phyloP scores from a whole-genome alignment of 2,113 vertebrate genomes.

The Pseudopodoces humilis region DNA sequence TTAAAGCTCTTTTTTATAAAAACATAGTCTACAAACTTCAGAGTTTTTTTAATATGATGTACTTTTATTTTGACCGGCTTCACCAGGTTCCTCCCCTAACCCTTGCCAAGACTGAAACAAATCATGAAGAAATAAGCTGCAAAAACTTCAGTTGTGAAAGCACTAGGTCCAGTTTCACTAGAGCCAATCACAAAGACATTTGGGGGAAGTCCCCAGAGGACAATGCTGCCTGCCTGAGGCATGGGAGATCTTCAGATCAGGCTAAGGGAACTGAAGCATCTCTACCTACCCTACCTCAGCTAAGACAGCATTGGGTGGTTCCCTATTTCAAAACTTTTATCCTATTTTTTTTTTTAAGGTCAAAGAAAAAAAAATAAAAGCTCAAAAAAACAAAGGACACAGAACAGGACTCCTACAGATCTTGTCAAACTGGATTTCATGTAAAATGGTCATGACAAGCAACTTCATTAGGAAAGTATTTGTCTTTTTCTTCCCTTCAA shows the following conservation, averaged over 20 bases:
- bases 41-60: background rate
- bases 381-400: background rate
- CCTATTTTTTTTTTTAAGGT: background rate
- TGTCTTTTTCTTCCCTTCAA: background rate
- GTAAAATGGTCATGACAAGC: background rate
- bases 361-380: background rate
- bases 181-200: background rate
- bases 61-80: background rate
- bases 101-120: background rate
- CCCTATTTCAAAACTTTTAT: background rate
- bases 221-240: background rate
- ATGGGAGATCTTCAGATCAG: background rate
- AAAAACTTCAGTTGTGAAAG: background rate
- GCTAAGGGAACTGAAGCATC: background rate
- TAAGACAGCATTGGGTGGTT: background rate
- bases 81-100: background rate
- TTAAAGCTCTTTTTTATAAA: background rate
- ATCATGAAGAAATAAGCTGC: background rate
- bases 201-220: background rate
- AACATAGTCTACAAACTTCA: background rate
- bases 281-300: background rate
- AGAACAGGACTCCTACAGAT: background rate
- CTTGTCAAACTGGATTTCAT: background rate
- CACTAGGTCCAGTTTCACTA: background rate
- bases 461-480: background rate